A percentile compares a stretch with the other conserved stretches of the same genome.
These are phyloP conservation scores for Catharus fuscescens DNA, from an alignment of 2,113 vertebrate genomes.

Conservation along the genomic window DNA sequence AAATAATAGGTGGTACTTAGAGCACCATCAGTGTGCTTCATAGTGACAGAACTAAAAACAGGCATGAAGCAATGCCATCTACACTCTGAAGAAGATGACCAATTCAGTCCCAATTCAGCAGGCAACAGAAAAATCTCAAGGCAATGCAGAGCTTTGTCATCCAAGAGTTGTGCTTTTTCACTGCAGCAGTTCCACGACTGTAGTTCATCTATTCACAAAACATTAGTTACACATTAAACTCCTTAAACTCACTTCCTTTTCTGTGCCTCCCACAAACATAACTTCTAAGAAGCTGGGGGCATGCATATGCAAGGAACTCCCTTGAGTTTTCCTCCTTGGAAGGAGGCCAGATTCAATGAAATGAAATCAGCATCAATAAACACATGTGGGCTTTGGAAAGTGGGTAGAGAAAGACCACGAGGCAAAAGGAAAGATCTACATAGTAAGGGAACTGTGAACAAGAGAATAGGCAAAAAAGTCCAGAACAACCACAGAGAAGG, in stretches of 20 bases:
- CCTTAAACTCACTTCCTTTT: not conserved
- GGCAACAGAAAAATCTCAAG: not conserved
- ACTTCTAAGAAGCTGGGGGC: not conserved
- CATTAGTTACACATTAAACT: not conserved
- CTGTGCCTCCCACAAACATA: not conserved
- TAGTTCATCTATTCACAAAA: not conserved
- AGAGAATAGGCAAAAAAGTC: not conserved
- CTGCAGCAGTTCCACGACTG: not conserved
- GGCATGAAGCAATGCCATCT: not conserved
- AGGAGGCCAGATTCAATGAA: not conserved
- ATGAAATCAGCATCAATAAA: not conserved
- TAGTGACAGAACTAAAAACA: not conserved
- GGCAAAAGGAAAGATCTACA: slow-evolving; percentile 6
- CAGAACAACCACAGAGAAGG: not conserved
- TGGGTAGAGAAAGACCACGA: not conserved
- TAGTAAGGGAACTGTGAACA: not conserved
- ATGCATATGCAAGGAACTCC: not conserved
- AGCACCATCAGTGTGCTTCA: not conserved
- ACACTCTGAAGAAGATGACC: not conserved
- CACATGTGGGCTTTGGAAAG: not conserved
- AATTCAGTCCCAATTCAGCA: not conserved
- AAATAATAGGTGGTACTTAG: not conserved
- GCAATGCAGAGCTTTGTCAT: not conserved
- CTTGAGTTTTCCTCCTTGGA: not conserved
- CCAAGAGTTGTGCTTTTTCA: not conserved